A percentile compares a stretch with the other conserved stretches of the same genome.
These are phyloP conservation scores for Formica exsecta DNA, from an alignment of 1,140 invertebrate species.

Conservation along the genomic window DNA sequence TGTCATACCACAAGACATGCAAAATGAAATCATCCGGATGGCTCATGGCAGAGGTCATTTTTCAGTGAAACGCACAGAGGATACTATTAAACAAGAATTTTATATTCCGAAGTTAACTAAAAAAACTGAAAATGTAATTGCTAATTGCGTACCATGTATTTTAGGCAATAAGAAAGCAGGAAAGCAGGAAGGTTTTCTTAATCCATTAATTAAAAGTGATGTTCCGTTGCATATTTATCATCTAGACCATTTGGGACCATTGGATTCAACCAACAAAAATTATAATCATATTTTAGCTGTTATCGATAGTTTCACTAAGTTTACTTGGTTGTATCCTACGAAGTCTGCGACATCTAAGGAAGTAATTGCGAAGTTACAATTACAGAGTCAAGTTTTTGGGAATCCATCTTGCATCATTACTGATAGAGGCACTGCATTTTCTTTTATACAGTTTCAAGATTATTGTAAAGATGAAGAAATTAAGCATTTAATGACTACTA, in stretches of 20 bases:
- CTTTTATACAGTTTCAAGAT: background rate
- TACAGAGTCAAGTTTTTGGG: background rate
- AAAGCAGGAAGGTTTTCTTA: background rate
- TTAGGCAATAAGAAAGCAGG: background rate
- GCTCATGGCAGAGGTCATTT: background rate
- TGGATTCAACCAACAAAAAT: background rate
- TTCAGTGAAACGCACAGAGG: background rate
- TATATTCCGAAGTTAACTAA: background rate
- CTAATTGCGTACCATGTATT: background rate
- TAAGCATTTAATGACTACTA: background rate
- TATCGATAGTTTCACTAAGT: background rate
- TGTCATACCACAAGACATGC: background rate
- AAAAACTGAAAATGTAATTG: background rate
- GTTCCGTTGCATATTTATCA: background rate
- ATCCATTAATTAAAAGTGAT: background rate
- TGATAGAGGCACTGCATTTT: background rate
- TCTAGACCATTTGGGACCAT: background rate
- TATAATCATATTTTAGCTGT: background rate
- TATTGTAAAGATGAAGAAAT: background rate
- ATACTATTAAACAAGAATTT: background rate
- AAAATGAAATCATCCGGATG: background rate
- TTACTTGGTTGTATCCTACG: background rate
- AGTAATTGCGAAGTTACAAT: background rate
- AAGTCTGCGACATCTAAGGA: background rate
- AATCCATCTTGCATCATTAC: constrained; percentile 28